Evolutionary conservation across 2,797 vertebrate genomes (phyloP).

Genomic region (Sebastolobus alascanus): DNA sequence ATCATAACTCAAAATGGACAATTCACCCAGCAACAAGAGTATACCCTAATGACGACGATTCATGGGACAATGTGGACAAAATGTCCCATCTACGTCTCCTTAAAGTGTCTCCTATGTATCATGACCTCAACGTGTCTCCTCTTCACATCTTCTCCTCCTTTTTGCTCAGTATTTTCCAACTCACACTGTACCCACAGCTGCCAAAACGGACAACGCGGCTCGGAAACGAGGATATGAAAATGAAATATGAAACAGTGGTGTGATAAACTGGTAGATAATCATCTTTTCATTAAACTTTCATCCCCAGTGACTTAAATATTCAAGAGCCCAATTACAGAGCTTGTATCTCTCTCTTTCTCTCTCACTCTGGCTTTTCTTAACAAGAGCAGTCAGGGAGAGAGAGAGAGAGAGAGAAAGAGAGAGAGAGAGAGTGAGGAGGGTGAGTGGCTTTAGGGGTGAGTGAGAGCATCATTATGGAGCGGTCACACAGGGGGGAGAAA

Average conservation of each 20-base stretch:
- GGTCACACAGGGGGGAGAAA: slow-evolving; percentile 39
- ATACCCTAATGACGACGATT: not conserved
- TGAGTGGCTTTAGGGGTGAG: slow-evolving; percentile 72
- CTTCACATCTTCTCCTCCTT: not conserved
- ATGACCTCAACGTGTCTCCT: not conserved
- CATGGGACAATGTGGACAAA: not conserved
- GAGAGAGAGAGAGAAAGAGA: not conserved
- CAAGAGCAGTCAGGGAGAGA: slow-evolving; percentile 69
- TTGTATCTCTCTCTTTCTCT: slow-evolving; percentile 57
- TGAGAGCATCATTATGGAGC: slow-evolving; percentile 74
- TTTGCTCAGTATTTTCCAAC: slow-evolving; percentile 12
- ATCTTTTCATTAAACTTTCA: slow-evolving; percentile 87
- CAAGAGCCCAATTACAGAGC: slow-evolving; percentile 83
- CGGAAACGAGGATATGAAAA: slow-evolving; percentile 58
- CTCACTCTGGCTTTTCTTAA: slow-evolving; percentile 70
- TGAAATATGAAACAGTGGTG: slow-evolving; percentile 78
- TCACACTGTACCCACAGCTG: slow-evolving; percentile 67
- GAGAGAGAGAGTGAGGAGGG: slow-evolving; percentile 11
- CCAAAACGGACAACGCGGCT: slow-evolving; percentile 56
- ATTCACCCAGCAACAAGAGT: not conserved
- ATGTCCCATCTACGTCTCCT: not conserved
- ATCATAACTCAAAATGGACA: not conserved
- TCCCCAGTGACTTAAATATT: slow-evolving; percentile 83
- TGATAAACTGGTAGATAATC: slow-evolving; percentile 84
- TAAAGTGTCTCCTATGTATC: slow-evolving; percentile 1